Percentiles rank a stretch among this genome's conserved stretches.
Conservation (phyloP, 2,797 vertebrate species). For the Tenualosa ilisha region DNA sequence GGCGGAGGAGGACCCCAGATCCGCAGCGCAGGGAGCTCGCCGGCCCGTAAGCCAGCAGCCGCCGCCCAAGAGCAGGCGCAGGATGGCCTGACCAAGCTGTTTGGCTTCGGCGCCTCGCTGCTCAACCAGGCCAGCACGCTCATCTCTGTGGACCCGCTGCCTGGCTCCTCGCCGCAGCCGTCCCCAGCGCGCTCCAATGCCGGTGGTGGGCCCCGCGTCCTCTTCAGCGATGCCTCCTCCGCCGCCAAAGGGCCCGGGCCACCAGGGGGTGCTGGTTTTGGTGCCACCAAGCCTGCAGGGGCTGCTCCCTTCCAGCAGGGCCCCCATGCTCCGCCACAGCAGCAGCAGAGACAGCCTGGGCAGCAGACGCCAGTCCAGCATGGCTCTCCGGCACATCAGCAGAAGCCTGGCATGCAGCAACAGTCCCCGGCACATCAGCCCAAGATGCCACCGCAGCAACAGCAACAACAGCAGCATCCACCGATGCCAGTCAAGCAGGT, state of each 20-base stretch:
- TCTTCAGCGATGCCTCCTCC: conserved; percentile 88
- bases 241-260: conserved; percentile 58
- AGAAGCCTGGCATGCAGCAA: conserved; percentile 56
- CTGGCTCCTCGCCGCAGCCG: conserved; percentile 74
- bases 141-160: conserved; percentile 89
- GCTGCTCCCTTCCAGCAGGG: conserved; percentile 38
- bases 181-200: conserved; percentile 72
- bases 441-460: conserved; percentile 50
- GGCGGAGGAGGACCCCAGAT: conserved; percentile 65
- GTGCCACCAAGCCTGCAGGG: conserved; percentile 30
- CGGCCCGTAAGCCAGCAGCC: conserved; percentile 66
- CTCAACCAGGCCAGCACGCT: conserved; percentile 96
- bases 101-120: conserved; percentile 93
- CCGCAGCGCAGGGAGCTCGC: conserved; percentile 78
- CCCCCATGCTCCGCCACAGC: conserved; percentile 54
- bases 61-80: conserved; percentile 79
- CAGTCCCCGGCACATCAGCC: conserved; percentile 57
- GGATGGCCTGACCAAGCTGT: conserved; percentile 94
- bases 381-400: conserved; percentile 54
- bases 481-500: conserved; percentile 43
- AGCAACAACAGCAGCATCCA: conserved; percentile 46
- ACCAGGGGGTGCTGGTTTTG: conserved; percentile 33
- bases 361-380: conserved; percentile 38
- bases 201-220: conserved; percentile 79
- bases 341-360: conserved; percentile 44